Conservation (phyloP, 2,113 vertebrate genomes). For the Melanerpes formicivorus region DNA sequence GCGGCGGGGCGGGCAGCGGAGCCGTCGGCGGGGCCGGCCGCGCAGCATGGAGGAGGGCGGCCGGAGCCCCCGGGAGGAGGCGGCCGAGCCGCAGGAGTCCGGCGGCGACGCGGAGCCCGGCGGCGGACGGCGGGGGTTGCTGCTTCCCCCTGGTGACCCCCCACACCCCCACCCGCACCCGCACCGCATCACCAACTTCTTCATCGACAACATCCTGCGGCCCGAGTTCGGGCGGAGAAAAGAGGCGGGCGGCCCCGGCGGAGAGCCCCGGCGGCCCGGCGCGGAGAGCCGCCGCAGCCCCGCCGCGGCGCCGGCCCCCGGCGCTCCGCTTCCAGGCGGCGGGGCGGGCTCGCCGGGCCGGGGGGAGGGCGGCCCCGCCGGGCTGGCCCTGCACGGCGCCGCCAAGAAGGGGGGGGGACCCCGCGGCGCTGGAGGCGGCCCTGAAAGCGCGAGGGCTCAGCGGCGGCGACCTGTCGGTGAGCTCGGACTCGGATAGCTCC, state of each 20-base stretch:
- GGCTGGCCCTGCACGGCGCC: slow-evolving; percentile 74
- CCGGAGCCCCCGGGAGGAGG: slow-evolving; percentile 79
- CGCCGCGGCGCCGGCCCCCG: slow-evolving; percentile 73
- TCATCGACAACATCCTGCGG: slow-evolving; percentile 95
- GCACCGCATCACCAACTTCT: slow-evolving; percentile 95
- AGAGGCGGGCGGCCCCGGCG: slow-evolving; percentile 72
- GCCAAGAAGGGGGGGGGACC: slow-evolving; percentile 80
- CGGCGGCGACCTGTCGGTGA: slow-evolving; percentile 90
- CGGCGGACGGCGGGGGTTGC: slow-evolving; percentile 76
- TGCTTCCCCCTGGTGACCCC: slow-evolving; percentile 86
- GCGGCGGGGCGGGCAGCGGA: background rate
- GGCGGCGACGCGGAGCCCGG: slow-evolving; percentile 51
- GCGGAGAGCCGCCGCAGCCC: slow-evolving; percentile 76
- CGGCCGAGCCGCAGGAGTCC: slow-evolving; percentile 25
- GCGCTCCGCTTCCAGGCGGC: background rate
- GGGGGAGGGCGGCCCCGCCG: slow-evolving; percentile 85
- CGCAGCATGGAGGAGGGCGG: slow-evolving; percentile 93
- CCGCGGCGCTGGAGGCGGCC: slow-evolving; percentile 79
- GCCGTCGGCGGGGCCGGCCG: slow-evolving; percentile 56
- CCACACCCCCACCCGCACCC: slow-evolving; percentile 85
- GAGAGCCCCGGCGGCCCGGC: slow-evolving; percentile 12
- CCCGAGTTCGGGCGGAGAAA: slow-evolving; percentile 93
- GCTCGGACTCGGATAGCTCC: slow-evolving; percentile 96
- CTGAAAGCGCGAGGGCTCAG: slow-evolving; percentile 82
- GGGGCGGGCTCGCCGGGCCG: slow-evolving; percentile 37